Evolutionary conservation across 2,888 invertebrate species (phyloP), one percentile per base, ranked within the genome.

Genomic region (Drosophila ustulata): DNA sequence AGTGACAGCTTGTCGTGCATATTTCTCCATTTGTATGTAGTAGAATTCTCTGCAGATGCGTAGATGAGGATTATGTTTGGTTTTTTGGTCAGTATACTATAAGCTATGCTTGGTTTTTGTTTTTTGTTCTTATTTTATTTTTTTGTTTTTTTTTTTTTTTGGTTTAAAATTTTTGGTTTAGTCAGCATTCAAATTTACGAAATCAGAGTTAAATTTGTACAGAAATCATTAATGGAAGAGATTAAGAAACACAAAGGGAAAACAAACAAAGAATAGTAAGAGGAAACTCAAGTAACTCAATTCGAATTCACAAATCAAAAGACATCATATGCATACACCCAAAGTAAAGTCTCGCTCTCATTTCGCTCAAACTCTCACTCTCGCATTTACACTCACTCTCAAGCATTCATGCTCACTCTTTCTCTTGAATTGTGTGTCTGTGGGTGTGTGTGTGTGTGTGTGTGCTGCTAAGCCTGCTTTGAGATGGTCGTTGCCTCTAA

Each of bases 11-110:
- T 99, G 99, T 87, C 99, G 95, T 75, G 99, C 99, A 93, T 98
- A 99, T 93, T 99, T 99, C 94, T 99, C 99, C 99, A 99, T 99
- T 94, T 99, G 99, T 92, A 99, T 99, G 94, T 99, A 99, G 95
- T 98, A 99, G 94, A 99, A 99, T 94, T 99, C 99, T 93, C 99
- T 99, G 95, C 53, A 94, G 94, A 84, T 79, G 77, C 83, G 83
- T 83, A 83, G 83, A 83, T 88, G 83, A 88, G 83, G 83, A 83
- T 83, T 83, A 82, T 88, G 88, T 83, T 83, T 83, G 81, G 64
- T 70, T 68, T 70, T 68, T 78, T 73, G 83, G 83, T 83, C 83
- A 83, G 83, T 83, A 83, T 75, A 66, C 75, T 78, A 79, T 53
- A 57, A 61, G 57, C 87, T 82, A 79, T 52, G 55, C 62, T 75